phyloP scores from a whole-genome alignment of 2,797 vertebrate genomes.

The Trichosurus vulpecula region DNA sequence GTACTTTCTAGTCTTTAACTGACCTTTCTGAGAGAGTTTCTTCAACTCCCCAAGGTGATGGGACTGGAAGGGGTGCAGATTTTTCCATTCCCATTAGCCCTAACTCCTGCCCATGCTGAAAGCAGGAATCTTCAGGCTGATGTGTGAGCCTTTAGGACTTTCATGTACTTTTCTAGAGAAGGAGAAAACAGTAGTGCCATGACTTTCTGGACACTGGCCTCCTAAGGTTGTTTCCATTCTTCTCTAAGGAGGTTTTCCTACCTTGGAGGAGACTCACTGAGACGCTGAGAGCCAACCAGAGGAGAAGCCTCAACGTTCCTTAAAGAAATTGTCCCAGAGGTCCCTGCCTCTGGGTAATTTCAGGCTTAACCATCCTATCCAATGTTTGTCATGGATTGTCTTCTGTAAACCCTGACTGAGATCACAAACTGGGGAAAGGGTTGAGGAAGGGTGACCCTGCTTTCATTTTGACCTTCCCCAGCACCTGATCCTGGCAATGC shows the following conservation, averaged over 20 bases:
- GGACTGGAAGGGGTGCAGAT: background rate
- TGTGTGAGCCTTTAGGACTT: background rate
- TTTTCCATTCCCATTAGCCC: background rate
- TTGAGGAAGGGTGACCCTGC: conserved; percentile 42
- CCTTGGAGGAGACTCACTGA: background rate
- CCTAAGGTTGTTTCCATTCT: background rate
- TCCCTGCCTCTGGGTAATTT: background rate
- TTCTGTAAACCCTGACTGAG: conserved; percentile 10
- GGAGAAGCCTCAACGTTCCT: background rate
- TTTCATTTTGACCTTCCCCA: conserved; percentile 40
- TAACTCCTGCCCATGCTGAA: background rate
- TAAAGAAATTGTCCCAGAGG: background rate
- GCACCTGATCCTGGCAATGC: conserved; percentile 41
- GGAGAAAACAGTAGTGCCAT: background rate
- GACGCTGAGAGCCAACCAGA: background rate
- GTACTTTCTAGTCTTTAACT: background rate
- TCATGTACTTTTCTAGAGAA: background rate
- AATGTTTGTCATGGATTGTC: background rate
- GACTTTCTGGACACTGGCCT: background rate
- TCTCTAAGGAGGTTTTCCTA: background rate
- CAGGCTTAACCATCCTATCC: background rate
- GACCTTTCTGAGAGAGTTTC: background rate
- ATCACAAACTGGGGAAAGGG: conserved; percentile 56
- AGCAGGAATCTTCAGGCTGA: background rate
- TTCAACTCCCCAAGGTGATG: background rate